Conservation (phyloP, 2,113 vertebrate genomes). For the human (Homo sapiens) region GRCh38 chr12:120391001-120391500, state of each 20-base stretch:
- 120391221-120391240: neutral
- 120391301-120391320: accelerated
- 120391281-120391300: neutral
- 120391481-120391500: no score
- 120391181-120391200: neutral
- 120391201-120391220: neutral
- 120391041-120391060: neutral
- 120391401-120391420: neutral
- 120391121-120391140: neutral
- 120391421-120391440: neutral
- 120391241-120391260: neutral
- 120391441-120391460: no score
- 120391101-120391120: neutral
- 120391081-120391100: neutral
- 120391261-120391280: neutral
- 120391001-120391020: neutral
- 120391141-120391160: neutral
- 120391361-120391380: neutral
- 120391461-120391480: no score
- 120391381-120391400: neutral
- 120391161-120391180: neutral
- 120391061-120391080: neutral
- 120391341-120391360: neutral
- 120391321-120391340: neutral
- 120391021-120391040: neutral